Percentiles rank a stretch among this genome's conserved stretches.
Evolutionary conservation across 2,888 invertebrate species (phyloP).

Genomic region (Atrina japonica): DNA sequence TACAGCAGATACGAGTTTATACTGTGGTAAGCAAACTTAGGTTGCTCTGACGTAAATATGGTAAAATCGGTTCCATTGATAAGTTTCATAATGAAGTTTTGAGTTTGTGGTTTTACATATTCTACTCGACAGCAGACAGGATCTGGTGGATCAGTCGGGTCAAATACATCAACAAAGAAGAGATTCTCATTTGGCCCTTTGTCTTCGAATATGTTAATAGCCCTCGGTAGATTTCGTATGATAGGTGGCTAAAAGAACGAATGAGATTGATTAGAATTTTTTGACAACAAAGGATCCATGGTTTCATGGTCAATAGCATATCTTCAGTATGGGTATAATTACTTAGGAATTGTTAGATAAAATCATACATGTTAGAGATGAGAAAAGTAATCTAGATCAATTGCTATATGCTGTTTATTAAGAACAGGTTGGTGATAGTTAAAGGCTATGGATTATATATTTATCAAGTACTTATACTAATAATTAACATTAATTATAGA

Average conservation of each 20-base stretch:
- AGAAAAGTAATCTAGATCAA: too few relatives aligned
- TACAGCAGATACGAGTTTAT: slow-evolving; percentile 8
- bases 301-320: too few relatives aligned
- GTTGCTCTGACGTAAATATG: background rate
- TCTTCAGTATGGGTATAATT: too few relatives aligned
- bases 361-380: too few relatives aligned
- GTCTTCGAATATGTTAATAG: background rate
- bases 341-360: too few relatives aligned
- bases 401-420: too few relatives aligned
- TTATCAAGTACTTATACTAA: too few relatives aligned
- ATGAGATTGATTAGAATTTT: too few relatives aligned
- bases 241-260: slow-evolving; percentile 5
- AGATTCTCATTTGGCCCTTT: background rate
- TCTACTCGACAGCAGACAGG: slow-evolving; percentile 6
- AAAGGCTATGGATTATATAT: too few relatives aligned
- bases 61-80: background rate
- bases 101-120: slow-evolving; percentile 1
- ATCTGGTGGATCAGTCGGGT: slow-evolving; percentile 3
- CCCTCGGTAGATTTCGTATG: background rate
- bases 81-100: background rate
- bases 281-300: too few relatives aligned
- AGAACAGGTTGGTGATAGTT: too few relatives aligned
- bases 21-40: background rate
- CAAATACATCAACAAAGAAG: background rate
- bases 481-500: too few relatives aligned